Percentiles rank a stretch among this genome's conserved stretches.
Evolutionary conservation across 2,113 vertebrate genomes (phyloP).

Genomic region (Thunnus thynnus): DNA sequence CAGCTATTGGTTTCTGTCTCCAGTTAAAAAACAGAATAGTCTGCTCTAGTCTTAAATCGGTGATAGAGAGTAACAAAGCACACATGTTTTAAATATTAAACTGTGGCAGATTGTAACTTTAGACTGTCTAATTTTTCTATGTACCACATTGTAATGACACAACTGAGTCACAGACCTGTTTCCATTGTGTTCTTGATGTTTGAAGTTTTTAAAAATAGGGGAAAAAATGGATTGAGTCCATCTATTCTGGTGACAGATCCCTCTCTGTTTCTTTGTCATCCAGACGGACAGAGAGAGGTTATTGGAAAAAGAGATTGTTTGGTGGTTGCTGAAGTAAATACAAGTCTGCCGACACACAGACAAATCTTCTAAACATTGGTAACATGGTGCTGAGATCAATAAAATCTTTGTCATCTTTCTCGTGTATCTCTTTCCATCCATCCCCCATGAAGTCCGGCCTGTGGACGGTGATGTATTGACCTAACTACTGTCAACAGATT

Average conservation of each 20-base stretch:
- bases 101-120: no score
- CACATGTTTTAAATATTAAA: no score
- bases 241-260: neutral
- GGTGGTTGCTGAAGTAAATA: neutral
- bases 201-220: neutral
- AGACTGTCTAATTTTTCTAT: neutral
- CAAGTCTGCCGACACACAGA: neutral
- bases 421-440: neutral
- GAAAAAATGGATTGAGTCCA: no score
- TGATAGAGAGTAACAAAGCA: no score
- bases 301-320: constrained; percentile 26
- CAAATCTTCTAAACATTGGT: neutral
- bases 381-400: neutral
- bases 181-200: neutral
- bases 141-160: neutral
- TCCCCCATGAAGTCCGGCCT: no score
- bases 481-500: neutral
- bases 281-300: constrained; percentile 19
- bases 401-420: neutral
- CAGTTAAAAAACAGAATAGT: no score
- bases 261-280: neutral
- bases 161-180: neutral
- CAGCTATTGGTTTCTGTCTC: no score
- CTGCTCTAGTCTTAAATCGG: no score
- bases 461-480: neutral